Base-by-base conservation (phyloP, 1,140 invertebrate species). In the Mactra quadrangularis region DNA sequence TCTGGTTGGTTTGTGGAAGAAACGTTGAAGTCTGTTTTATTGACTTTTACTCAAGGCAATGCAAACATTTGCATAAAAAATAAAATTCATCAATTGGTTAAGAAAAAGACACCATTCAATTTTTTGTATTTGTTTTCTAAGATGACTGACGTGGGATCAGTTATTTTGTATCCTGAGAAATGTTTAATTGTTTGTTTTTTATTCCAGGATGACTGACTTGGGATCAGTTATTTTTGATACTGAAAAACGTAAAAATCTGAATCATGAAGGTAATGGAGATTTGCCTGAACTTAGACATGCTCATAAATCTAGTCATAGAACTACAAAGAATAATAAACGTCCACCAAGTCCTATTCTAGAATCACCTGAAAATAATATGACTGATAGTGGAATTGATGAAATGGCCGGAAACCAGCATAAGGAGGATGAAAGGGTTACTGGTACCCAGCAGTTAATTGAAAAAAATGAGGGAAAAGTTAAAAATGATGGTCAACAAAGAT, bases 171-270 rank as follows among this genome's bases (percentile, higher is more conserved):
- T n/a, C n/a, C n/a, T n/a, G n/a, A n/a, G n/a, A n/a, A n/a, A n/a
- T 68, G 17, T 55, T 33, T 27, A 35, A 4, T 55, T 41, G 3
- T 22, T 55, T 68, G 62, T 78, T 17, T 86, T 50, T 82, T 60
- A 41, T 50, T 82, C 22, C 83, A 91, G 90, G 66, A 77, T 92
- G 77, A 90, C 92, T 52, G 94, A 94, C 88, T 84, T 94, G 33
- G 93, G 93, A 15, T 92, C 92, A 27, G 84, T 85, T 0, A 50
- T 47, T 9, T 77, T 52, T 66, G 50, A 47, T n/a, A 13, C 60
- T 1, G 31, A 41, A 35, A 64, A 53, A 66, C 35, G n/a, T 45
- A 52, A 35, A 38, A 27, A 55, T 55, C 33, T 27, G 3, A 4
- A 66, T 1, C 59, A 31, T 3, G 19, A 7, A 13, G 50, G 35